Evolutionary conservation across 2,113 vertebrate genomes (phyloP), one percentile per base, ranked within the genome.

Genomic region (Apeltes quadracus): DNA sequence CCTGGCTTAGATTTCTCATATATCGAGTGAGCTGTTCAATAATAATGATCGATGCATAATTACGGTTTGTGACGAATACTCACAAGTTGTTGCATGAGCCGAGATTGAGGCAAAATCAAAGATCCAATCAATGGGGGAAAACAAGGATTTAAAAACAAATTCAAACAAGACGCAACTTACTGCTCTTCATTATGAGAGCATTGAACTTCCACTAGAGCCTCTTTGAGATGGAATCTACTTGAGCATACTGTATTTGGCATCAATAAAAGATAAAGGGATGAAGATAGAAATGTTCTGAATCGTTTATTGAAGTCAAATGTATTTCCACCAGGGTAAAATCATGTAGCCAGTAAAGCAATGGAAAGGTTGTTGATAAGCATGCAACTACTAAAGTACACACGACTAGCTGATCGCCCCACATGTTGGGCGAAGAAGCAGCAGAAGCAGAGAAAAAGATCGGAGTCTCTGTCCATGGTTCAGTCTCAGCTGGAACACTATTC

Each of bases 361-460:
- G 41, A 72, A n/a, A 23, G 23, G 41, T 6, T 39, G 74, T 20
- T 32, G n/a, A 84, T 79, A 83, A 86, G 89, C 93, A 94, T 94
- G 94, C 92, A 91, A 89, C 82, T 89, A 92, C 81, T 81, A 84
- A 91, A 88, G 79, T 84, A 88, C 81, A 93, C 88, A 79, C 89
- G 83, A 88, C 79, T 61, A 87, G 78, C 82, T 0, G 56, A 87
- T 87, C 58, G 56, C 81, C 84, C 69, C 82, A 77, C 72, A 64
- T 46, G 77, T 48, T 27, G 50, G 70, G 76, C 46, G 64, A 87
- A 75, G 80, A 54, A 82, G 59, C 75, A 74, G 46, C 58, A 54
- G 59, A 76, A 74, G 46, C 58, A 54, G 75, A 74, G 75, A 72
- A 44, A 36, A 54, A 4, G n/a, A 80, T 27, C n/a, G 5, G n/a